Percentiles rank a stretch among this genome's conserved stretches.
Evolutionary conservation across 2,797 vertebrate species (phyloP).

Genomic region (Geotrypetes seraphini): DNA sequence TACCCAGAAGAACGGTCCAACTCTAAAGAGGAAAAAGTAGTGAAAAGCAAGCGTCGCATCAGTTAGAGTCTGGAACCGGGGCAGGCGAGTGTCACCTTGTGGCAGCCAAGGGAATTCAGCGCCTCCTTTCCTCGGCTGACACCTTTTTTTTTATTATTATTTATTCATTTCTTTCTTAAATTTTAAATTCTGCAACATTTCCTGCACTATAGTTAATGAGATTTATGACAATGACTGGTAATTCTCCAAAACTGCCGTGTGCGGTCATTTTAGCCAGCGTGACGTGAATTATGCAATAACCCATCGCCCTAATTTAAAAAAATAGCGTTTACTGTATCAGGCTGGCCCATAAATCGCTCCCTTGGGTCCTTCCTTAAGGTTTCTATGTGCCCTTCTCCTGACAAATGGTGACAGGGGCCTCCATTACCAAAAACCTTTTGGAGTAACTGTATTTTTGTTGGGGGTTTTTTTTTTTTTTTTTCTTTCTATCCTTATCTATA

Average conservation of each 20-base stretch:
- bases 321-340: conserved; percentile 48
- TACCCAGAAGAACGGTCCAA: too few species aligned
- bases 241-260: conserved; percentile 43
- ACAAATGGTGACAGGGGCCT: conserved; percentile 45
- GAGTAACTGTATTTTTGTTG: not conserved
- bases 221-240: conserved; percentile 43
- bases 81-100: too few species aligned
- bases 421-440: conserved; percentile 23
- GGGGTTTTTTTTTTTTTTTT: conserved; percentile 19
- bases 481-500: not conserved
- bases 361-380: conserved; percentile 34
- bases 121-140: too few species aligned
- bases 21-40: too few species aligned
- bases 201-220: conserved; percentile 41
- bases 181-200: too few species aligned
- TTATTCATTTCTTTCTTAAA: too few species aligned
- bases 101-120: too few species aligned
- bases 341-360: conserved; percentile 40
- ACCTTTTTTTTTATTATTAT: too few species aligned
- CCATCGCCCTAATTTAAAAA: conserved; percentile 57
- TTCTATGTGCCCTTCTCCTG: conserved; percentile 26
- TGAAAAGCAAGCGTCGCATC: too few species aligned
- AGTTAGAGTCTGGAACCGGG: too few species aligned
- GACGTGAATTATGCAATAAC: conserved; percentile 55
- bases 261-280: conserved; percentile 35